phyloP scores from a whole-genome alignment of 2,888 invertebrate species.

The Lasioglossum villosulum region DNA sequence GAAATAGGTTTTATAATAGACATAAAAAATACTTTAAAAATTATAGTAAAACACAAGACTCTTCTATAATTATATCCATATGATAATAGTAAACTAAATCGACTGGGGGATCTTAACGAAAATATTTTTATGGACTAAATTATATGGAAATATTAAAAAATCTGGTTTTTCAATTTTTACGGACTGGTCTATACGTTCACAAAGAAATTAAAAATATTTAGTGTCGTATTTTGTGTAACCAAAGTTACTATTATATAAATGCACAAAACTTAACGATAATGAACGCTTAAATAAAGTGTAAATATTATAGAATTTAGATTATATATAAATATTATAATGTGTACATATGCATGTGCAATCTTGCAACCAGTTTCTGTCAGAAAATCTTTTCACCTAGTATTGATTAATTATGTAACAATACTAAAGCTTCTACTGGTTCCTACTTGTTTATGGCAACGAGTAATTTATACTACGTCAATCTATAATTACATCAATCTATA shows the following conservation, averaged over 20 bases:
- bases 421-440: not conserved
- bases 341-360: not conserved
- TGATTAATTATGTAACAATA: too few relatives aligned
- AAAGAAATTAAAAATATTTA: too few relatives aligned
- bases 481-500: not conserved
- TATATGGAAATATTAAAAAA: too few relatives aligned
- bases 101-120: not conserved
- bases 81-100: too few relatives aligned
- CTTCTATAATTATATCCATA: too few relatives aligned
- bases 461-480: not conserved
- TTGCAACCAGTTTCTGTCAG: too few relatives aligned
- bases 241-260: not conserved
- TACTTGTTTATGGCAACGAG: not conserved
- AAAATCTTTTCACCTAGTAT: not conserved
- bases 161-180: not conserved
- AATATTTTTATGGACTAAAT: not conserved
- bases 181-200: not conserved
- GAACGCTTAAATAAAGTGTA: not conserved
- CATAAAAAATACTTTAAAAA: not conserved
- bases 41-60: not conserved
- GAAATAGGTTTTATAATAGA: not conserved
- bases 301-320: too few relatives aligned
- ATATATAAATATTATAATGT: too few relatives aligned
- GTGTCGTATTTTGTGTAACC: not conserved
- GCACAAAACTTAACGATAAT: not conserved